Evolutionary conservation across 1,140 invertebrate genomes (phyloP).

Genomic region (Heterodera carotae): DNA sequence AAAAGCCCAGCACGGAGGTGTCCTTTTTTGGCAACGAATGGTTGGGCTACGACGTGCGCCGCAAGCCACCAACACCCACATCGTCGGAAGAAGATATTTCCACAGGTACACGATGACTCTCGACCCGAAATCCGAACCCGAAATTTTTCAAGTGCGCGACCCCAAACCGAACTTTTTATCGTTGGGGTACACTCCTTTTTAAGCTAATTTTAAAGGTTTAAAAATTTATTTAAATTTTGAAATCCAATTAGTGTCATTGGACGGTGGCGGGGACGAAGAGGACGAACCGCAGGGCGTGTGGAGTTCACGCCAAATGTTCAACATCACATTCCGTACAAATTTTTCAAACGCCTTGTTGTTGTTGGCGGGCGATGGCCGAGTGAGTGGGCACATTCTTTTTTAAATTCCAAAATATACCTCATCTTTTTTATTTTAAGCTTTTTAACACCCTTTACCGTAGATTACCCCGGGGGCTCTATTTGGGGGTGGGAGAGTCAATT

Average conservation of each 20-base stretch:
- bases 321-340: conserved; percentile 25
- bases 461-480: no score
- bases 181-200: no score
- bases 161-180: no score
- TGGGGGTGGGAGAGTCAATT: no score
- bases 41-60: conserved; percentile 80
- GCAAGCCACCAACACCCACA: neutral
- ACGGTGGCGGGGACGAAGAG: neutral
- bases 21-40: conserved; percentile 88
- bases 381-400: neutral
- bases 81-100: neutral
- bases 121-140: no score
- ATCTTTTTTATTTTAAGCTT: no score
- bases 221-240: neutral
- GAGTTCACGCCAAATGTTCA: conserved; percentile 12
- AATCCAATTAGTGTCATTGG: neutral
- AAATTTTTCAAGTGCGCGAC: no score
- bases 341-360: conserved; percentile 6
- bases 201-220: neutral
- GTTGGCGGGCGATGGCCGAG: conserved; percentile 15
- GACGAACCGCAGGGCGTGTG: conserved; percentile 9
- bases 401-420: neutral
- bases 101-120: no score
- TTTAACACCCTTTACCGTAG: no score
- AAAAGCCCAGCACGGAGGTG: conserved; percentile 85